Evolutionary conservation across 23 tunicate genomes (phyloP).

Genomic region (Ascidia mentula): DNA sequence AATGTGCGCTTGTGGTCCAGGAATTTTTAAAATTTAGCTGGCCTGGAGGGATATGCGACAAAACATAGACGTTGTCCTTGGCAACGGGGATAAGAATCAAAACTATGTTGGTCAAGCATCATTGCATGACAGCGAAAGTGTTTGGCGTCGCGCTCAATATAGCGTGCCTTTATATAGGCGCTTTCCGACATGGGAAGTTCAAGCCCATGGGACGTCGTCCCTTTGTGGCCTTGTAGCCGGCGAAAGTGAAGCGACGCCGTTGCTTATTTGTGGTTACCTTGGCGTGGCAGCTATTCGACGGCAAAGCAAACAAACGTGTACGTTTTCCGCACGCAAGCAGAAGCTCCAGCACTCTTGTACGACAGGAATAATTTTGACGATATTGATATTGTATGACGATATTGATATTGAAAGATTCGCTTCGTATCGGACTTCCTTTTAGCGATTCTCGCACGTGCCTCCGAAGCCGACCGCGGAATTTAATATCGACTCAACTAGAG

Average conservation of each 20-base stretch:
- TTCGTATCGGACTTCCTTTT: too few relatives aligned
- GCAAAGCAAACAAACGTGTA: background rate
- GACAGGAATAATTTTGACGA: too few relatives aligned
- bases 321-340: too few relatives aligned
- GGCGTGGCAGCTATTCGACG: background rate
- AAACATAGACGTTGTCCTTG: conserved; percentile 6
- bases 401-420: too few relatives aligned
- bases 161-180: conserved; percentile 2
- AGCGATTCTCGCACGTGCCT: too few relatives aligned
- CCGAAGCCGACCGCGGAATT: conserved; percentile 15
- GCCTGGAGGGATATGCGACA: background rate
- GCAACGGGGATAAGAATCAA: background rate
- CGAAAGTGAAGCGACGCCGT: background rate
- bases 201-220: background rate
- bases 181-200: conserved; percentile 2
- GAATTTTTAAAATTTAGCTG: background rate
- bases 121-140: background rate
- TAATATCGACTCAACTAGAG: background rate
- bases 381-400: too few relatives aligned
- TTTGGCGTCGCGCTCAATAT: background rate
- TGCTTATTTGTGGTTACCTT: background rate
- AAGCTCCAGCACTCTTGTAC: too few relatives aligned
- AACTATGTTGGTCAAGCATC: background rate
- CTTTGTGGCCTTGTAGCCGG: background rate
- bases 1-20: too few relatives aligned